These are phyloP conservation scores for Rattus norvegicus DNA, from an alignment of 2,113 vertebrate species.

Conservation along the genomic window GRCr8 NC_086022.1:110988501-110989000, in stretches of 20 bases:
- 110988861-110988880: neutral
- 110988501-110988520: neutral
- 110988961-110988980: neutral
- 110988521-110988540: neutral
- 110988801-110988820: neutral
- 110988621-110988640: constrained; percentile 30
- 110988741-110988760: constrained; percentile 39
- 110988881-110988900: neutral
- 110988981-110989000: neutral
- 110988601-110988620: neutral
- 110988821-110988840: neutral
- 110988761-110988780: constrained; percentile 33
- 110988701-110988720: constrained; percentile 53
- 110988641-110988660: constrained; percentile 30
- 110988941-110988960: neutral
- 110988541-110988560: neutral
- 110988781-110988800: neutral
- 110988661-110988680: constrained; percentile 47
- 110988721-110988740: constrained; percentile 55
- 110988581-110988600: neutral
- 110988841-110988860: neutral
- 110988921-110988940: neutral
- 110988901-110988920: neutral
- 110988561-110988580: neutral
- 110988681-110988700: constrained; percentile 62